Base-by-base conservation (phyloP, 2,888 invertebrate genomes). In the Thera britannica region DNA sequence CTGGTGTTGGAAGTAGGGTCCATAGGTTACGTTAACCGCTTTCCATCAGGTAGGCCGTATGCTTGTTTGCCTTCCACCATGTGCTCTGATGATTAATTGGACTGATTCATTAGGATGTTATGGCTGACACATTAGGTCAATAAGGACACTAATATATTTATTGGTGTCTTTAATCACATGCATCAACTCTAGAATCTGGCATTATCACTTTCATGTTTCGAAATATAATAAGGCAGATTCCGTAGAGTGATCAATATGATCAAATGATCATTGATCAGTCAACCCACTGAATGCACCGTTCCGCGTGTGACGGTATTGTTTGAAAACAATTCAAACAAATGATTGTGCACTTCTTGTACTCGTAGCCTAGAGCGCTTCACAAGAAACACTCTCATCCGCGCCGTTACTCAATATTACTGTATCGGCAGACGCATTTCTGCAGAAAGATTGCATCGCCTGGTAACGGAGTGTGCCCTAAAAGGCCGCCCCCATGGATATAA, bases 301-400 rank as follows among this genome's bases (percentile, higher is more conserved):
- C 34, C 54, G 65, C 71, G 54, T 23, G 60, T 68, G 67, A 65
- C 67, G 64, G 62, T 56, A 38, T 54, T 61, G 68, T 65, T 72
- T 71, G 68, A 52, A 65, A 62, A 72, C 70, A 63, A 65, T 67
- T 62, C 62, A 63, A 65, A 69, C 55, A 62, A 46, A 51, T 72
- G 72, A 72, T 34, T 65, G 34, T 36, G 59, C 70, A 58, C 49
- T 63, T 67, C 56, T 59, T 56, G 63, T 12, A 35, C 11, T 2
- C 36, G 23, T 23, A 23, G 23, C 48, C 52, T 58, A 49, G 62
- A 58, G 58, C 46, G 48, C 55, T 63, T 59, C 67, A 44, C 62
- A 49, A 67, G 67, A 67, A 56, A 58, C 56, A 59, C 65, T 65
- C 65, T 58, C 46, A 62, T 67, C 62, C 38, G 59, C 56, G 62